These are phyloP conservation scores for Rhinolophus ferrumequinum DNA, from an alignment of 2,113 vertebrate species.

Conservation along the genomic window DNA sequence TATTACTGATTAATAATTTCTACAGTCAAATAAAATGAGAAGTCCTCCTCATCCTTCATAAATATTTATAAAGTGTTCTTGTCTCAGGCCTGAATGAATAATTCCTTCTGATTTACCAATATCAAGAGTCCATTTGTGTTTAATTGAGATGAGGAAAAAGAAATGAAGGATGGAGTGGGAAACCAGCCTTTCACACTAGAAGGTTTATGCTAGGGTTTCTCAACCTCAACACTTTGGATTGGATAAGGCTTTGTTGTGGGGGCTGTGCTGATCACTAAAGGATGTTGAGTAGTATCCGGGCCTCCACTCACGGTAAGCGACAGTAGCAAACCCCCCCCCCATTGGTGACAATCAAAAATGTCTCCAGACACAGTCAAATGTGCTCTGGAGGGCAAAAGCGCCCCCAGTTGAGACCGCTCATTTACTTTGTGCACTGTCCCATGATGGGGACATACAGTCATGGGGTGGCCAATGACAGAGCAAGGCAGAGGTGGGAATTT, in stretches of 20 bases:
- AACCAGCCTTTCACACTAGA: not conserved
- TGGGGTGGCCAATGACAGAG: not conserved
- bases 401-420: not conserved
- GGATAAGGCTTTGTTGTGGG: not conserved
- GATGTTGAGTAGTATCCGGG: not conserved
- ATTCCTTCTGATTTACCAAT: not conserved
- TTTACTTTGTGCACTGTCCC: not conserved
- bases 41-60: not conserved
- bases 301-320: not conserved
- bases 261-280: not conserved
- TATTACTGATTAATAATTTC: not conserved
- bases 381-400: not conserved
- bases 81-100: not conserved
- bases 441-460: no score
- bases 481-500: not conserved
- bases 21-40: not conserved
- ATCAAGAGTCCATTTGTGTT: not conserved
- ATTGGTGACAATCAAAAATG: not conserved
- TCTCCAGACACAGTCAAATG: not conserved
- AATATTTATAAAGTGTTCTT: not conserved
- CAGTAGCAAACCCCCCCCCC: not conserved
- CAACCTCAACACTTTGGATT: not conserved
- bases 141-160: not conserved
- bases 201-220: not conserved
- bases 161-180: not conserved